Percentiles rank a stretch among this genome's conserved stretches.
phyloP scores from a whole-genome alignment of 1,140 invertebrate species.

The Zaprionus capensis region DNA sequence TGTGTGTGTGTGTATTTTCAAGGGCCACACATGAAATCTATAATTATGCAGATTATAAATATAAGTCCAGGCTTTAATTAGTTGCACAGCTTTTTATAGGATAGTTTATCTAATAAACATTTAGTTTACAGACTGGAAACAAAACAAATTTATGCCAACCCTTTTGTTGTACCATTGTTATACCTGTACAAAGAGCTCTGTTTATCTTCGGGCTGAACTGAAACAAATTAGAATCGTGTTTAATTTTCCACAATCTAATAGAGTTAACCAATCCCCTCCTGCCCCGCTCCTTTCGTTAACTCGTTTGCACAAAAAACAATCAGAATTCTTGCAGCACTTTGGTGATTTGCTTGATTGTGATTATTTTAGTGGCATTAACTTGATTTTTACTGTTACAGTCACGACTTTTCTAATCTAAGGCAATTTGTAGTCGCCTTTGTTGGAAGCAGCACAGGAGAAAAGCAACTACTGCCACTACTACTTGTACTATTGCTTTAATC shows the following conservation, averaged over 20 bases:
- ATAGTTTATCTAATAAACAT: neutral
- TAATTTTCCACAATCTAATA: neutral
- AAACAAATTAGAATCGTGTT: neutral
- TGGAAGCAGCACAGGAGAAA: neutral
- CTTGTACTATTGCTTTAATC: constrained; percentile 36
- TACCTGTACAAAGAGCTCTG: neutral
- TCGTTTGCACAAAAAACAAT: constrained; percentile 2
- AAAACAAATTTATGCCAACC: neutral
- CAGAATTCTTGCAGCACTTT: constrained; percentile 7
- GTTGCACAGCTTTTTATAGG: neutral
- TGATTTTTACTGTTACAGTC: constrained; percentile 42
- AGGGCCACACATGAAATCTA: neutral
- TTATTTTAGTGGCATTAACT: constrained; percentile 31
- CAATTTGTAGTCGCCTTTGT: constrained; percentile 59
- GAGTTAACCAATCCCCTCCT: neutral
- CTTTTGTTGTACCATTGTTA: neutral
- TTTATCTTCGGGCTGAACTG: neutral
- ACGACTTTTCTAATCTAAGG: constrained; percentile 55
- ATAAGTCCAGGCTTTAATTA: neutral
- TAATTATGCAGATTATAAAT: neutral
- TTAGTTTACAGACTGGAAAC: too few relatives aligned
- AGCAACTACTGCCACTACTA: neutral
- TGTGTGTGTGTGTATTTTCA: neutral
- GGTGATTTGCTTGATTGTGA: constrained; percentile 27
- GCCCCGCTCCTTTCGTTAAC: neutral